A percentile compares a stretch with the other conserved stretches of the same genome.
phyloP scores from a whole-genome alignment of 2,888 invertebrate species.

The Platycnemis pennipes region DNA sequence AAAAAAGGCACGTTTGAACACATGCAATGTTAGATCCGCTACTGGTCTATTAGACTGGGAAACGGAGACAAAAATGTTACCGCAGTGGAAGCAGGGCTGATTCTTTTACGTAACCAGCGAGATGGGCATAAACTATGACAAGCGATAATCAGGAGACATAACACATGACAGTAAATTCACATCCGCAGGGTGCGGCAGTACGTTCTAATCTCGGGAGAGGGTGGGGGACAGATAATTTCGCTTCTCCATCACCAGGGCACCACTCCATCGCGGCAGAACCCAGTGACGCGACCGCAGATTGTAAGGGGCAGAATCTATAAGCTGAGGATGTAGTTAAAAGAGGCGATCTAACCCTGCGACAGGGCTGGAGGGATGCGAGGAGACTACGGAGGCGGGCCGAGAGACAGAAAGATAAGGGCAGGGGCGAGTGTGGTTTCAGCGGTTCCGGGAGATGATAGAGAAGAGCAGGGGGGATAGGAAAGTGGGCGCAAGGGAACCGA shows the following conservation, averaged over 20 bases:
- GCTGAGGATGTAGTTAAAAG: not conserved
- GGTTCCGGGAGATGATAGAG: not conserved
- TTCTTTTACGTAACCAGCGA: too few relatives aligned
- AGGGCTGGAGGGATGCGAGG: not conserved
- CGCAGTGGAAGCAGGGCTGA: too few relatives aligned
- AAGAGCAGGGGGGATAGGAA: not conserved
- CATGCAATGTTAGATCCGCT: too few relatives aligned
- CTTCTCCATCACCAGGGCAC: not conserved
- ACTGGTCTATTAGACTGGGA: too few relatives aligned
- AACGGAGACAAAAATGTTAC: too few relatives aligned
- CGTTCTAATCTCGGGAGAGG: too few relatives aligned
- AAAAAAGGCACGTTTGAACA: too few relatives aligned
- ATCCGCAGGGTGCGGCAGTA: not conserved
- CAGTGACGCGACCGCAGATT: not conserved
- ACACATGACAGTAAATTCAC: not conserved
- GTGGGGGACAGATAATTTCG: not conserved
- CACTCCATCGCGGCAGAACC: not conserved
- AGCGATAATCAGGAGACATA: not conserved
- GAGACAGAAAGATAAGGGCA: not conserved
- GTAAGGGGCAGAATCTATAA: not conserved
- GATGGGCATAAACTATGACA: too few relatives aligned
- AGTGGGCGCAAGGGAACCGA: not conserved
- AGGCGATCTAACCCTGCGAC: not conserved
- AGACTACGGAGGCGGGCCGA: not conserved
- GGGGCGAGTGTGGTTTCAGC: conserved; percentile 10